Conservation (phyloP, 2,797 vertebrate species). For the Manis crassicaudata region DNA sequence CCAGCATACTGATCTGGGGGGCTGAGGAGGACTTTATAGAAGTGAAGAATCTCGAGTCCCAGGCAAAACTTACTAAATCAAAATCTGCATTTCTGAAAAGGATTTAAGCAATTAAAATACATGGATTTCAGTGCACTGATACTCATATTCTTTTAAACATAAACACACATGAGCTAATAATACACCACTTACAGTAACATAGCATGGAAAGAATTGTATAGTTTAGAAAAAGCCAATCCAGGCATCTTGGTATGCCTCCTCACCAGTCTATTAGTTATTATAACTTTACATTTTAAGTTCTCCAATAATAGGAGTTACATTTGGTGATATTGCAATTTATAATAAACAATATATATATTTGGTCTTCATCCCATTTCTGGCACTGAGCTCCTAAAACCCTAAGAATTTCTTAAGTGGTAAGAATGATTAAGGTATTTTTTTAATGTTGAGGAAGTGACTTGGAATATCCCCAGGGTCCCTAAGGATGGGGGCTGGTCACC, state of each 20-base stretch:
- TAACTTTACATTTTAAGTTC: background rate
- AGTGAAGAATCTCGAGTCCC: background rate
- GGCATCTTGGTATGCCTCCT: background rate
- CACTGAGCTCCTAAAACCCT: background rate
- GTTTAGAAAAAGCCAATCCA: background rate
- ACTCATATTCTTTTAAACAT: background rate
- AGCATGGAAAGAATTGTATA: background rate
- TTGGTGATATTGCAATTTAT: background rate
- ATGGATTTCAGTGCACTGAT: background rate
- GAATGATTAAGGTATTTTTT: background rate
- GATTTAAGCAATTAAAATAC: background rate
- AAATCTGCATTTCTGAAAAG: background rate
- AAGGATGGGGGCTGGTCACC: background rate
- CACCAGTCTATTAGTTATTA: background rate
- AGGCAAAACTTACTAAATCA: constrained; percentile 8
- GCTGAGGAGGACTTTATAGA: background rate
- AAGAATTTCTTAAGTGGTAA: background rate
- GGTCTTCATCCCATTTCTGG: background rate
- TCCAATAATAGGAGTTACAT: background rate
- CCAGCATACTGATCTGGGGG: background rate
- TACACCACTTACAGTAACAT: background rate
- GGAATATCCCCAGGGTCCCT: background rate
- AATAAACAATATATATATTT: background rate
- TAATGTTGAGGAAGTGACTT: background rate
- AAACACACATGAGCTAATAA: background rate